Conservation (phyloP, 2,797 vertebrate genomes). For the Macropodus opercularis region DNA sequence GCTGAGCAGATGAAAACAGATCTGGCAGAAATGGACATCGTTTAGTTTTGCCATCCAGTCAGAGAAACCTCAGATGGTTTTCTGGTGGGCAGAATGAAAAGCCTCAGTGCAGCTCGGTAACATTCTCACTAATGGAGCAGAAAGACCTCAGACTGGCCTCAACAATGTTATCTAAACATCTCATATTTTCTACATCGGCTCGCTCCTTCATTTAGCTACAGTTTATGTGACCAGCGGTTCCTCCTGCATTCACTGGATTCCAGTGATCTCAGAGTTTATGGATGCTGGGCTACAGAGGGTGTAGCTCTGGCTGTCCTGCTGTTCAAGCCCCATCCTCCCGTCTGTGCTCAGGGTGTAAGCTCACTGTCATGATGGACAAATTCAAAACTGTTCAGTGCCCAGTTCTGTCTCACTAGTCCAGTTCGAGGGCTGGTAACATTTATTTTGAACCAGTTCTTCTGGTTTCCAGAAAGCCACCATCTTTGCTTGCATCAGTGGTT, state of each 20-base stretch:
- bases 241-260: conserved; percentile 32
- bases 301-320: background rate
- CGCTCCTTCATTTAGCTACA: conserved; percentile 15
- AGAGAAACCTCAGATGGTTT: conserved; percentile 7
- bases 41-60: background rate
- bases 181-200: conserved; percentile 22
- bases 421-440: too few species aligned
- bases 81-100: background rate
- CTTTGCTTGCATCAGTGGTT: too few species aligned
- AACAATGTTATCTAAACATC: conserved; percentile 21
- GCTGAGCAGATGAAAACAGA: conserved; percentile 14
- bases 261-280: conserved; percentile 19
- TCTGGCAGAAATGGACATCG: background rate
- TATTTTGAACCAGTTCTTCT: too few species aligned
- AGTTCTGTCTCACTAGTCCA: too few species aligned
- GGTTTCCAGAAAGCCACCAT: too few species aligned
- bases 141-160: background rate
- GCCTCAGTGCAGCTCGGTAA: background rate
- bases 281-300: conserved; percentile 1
- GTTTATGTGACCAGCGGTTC: conserved; percentile 19
- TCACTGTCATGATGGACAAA: background rate
- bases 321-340: conserved; percentile 3
- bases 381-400: background rate
- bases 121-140: conserved; percentile 2
- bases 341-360: background rate